Base-by-base conservation (phyloP, 2,888 invertebrate genomes). In the Epiblema foenella region DNA sequence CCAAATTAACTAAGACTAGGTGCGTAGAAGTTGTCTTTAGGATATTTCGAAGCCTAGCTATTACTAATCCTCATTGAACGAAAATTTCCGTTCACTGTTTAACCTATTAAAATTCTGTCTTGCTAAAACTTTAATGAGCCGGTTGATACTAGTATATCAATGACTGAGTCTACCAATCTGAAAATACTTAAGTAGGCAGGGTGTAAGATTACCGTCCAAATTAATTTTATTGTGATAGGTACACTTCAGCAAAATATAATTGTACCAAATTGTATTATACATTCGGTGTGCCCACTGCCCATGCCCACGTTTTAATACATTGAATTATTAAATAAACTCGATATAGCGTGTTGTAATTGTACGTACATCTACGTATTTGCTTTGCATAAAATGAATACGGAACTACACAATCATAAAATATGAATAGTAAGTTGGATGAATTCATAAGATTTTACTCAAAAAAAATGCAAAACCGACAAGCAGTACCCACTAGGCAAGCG, bases 401-500 rank as follows among this genome's bases (percentile, higher is more conserved):
- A 46, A 12, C n/a, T 46, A 46, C 46, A n/a, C 15, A 0, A n/a
- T 39, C 46, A n/a, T 42, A 42, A 29, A 29, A 42, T 15, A 15
- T 15, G 15, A 42, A 42, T 42, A 42, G 15, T 15, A 42, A 15
- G 5, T 42, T 42, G 42, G 15, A 42, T 42, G 12, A 42, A 42
- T 42, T 42, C 42, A 60, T 46, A 60, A 46, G 29, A 60, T 60
- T n/a, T 46, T 60, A n/a, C n/a, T 15, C 46, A 17, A 60, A 51
- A 49, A 51, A 67, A 37, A 65, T 37, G 49, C 24, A 58, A 49
- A 52, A 51, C 58, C 67, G 39, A 58, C 37, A 64, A 39, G 24
- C 63, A 17, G 59, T 24, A 49, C 17, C 49, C 29, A 39, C 57
- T 42, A 65, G 51, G 42, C 64, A 64, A 58, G 64, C 51, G 58